Percentiles rank a stretch among this genome's conserved stretches.
Evolutionary conservation across 2,888 invertebrate genomes (phyloP).

Genomic region (Cantharis nigra): DNA sequence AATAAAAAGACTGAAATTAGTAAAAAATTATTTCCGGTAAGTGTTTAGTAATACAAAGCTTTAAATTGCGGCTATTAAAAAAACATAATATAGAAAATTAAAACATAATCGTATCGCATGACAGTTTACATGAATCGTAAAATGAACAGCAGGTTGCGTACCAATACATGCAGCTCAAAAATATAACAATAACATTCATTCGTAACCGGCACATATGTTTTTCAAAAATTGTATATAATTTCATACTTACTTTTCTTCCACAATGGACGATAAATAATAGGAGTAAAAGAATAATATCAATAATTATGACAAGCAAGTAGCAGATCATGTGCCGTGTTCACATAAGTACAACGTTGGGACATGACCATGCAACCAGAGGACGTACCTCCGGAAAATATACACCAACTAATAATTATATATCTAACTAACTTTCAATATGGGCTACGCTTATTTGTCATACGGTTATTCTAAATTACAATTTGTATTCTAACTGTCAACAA

Average conservation of each 20-base stretch:
- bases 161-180: slow-evolving; percentile 19
- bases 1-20: not conserved
- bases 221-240: slow-evolving; percentile 57
- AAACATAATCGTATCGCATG: slow-evolving; percentile 26
- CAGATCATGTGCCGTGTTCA: slow-evolving; percentile 55
- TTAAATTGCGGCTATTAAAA: slow-evolving; percentile 11
- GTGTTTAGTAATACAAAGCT: slow-evolving; percentile 2
- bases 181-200: slow-evolving; percentile 39
- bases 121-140: slow-evolving; percentile 22
- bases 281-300: slow-evolving; percentile 55
- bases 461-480: slow-evolving; percentile 28
- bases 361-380: slow-evolving; percentile 41
- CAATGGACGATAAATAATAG: slow-evolving; percentile 57
- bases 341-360: slow-evolving; percentile 44
- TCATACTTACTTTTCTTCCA: slow-evolving; percentile 54
- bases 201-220: slow-evolving; percentile 50
- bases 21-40: not conserved
- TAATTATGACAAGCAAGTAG: slow-evolving; percentile 55
- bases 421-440: slow-evolving; percentile 34
- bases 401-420: slow-evolving; percentile 36
- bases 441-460: slow-evolving; percentile 32
- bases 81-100: slow-evolving; percentile 5
- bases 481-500: slow-evolving; percentile 22
- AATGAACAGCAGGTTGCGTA: slow-evolving; percentile 34
- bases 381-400: slow-evolving; percentile 42